Conservation (phyloP, 2,888 invertebrate species). For the Agrotis ipsilon region DNA sequence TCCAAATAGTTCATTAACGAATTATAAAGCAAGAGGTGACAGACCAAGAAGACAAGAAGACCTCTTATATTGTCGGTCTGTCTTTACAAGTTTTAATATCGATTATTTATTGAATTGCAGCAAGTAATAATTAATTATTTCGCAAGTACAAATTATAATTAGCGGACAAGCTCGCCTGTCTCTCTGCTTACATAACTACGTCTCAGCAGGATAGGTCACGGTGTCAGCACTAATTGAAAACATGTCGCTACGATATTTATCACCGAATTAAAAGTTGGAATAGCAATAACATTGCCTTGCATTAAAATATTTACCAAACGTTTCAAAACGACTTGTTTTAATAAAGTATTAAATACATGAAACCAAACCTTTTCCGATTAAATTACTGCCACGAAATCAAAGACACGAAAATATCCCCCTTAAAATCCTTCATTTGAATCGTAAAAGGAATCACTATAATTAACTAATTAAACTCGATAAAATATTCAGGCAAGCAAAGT, state of each 20-base stretch:
- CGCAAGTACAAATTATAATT: slow-evolving; percentile 31
- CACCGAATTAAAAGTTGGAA: slow-evolving; percentile 42
- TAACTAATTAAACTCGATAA: slow-evolving; percentile 48
- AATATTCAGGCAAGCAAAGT: slow-evolving; percentile 46
- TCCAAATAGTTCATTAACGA: neutral
- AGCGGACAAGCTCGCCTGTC: slow-evolving; percentile 21
- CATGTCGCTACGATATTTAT: slow-evolving; percentile 45
- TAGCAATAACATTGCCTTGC: slow-evolving; percentile 12
- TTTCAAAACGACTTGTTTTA: slow-evolving; percentile 30
- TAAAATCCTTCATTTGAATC: slow-evolving; percentile 16
- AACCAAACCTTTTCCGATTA: slow-evolving; percentile 21
- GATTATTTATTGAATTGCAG: neutral
- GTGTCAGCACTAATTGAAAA: slow-evolving; percentile 47
- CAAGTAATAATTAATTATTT: slow-evolving; percentile 11
- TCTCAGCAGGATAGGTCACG: slow-evolving; percentile 20
- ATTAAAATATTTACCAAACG: slow-evolving; percentile 28
- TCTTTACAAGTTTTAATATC: too few relatives aligned
- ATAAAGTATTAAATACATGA: slow-evolving; percentile 27
- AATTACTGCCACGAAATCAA: slow-evolving; percentile 21
- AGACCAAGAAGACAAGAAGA: neutral
- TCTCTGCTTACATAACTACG: neutral
- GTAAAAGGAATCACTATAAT: slow-evolving; percentile 54
- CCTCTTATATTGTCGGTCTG: too few relatives aligned
- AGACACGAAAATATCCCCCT: slow-evolving; percentile 20
- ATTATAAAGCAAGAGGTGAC: too few relatives aligned